Conservation (phyloP, 2,113 vertebrate species). For the Ailuropoda melanoleuca region DNA sequence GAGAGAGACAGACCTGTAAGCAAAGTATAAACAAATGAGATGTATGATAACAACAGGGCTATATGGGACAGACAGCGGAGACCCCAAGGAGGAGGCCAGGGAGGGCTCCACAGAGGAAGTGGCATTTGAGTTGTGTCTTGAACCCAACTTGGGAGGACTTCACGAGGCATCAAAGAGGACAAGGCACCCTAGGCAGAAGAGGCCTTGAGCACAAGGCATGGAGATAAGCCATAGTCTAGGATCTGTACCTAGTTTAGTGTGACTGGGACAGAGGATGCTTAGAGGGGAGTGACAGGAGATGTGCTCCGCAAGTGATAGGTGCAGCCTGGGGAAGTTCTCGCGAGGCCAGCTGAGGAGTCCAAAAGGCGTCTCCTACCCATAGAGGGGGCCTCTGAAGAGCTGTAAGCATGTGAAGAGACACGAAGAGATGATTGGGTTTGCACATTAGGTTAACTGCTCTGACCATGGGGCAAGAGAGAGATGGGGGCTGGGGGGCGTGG, state of each 20-base stretch:
- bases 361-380: neutral
- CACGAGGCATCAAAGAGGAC: neutral
- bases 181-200: neutral
- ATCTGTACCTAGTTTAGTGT: neutral
- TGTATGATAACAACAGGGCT: fast-evolving
- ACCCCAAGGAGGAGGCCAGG: neutral
- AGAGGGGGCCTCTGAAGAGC: neutral
- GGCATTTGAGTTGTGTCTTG: neutral
- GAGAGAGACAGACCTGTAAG: neutral
- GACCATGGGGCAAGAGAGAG: neutral
- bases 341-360: neutral
- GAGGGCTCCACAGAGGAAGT: neutral
- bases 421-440: neutral
- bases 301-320: neutral
- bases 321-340: neutral
- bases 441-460: neutral
- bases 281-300: neutral
- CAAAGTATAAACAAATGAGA: neutral
- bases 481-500: neutral
- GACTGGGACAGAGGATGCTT: neutral
- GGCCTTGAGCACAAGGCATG: neutral
- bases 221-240: fast-evolving
- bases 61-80: fast-evolving
- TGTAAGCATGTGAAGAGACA: neutral
- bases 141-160: neutral